A percentile compares a stretch with the other conserved stretches of the same genome.
phyloP scores from a whole-genome alignment of 2,888 invertebrate genomes.

The Idaea dimidiata region DNA sequence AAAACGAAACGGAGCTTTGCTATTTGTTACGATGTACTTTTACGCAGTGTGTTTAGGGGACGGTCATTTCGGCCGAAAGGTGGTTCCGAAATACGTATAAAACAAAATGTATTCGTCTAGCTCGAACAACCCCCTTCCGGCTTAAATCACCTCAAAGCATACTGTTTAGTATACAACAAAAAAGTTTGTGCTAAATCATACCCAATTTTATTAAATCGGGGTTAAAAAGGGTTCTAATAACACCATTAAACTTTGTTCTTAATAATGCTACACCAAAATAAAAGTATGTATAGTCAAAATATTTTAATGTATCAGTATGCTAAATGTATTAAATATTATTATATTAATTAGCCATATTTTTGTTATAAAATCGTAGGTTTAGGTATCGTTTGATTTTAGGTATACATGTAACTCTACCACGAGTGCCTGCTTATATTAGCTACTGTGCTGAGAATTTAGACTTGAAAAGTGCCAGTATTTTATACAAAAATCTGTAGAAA shows the following conservation, averaged over 20 bases:
- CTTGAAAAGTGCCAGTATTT: conserved; percentile 3
- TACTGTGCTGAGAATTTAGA: conserved; percentile 26
- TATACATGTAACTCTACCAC: conserved; percentile 39
- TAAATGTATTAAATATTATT: conserved; percentile 25
- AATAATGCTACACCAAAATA: not conserved
- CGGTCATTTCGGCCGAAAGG: too few species aligned
- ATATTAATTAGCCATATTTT: conserved; percentile 22
- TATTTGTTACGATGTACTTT: too few species aligned
- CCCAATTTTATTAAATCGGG: too few species aligned
- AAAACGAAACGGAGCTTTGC: not conserved
- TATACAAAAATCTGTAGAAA: not conserved
- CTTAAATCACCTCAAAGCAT: too few species aligned
- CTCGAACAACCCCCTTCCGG: too few species aligned
- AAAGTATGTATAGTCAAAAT: conserved; percentile 3
- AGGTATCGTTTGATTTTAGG: conserved; percentile 21
- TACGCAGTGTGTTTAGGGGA: too few species aligned
- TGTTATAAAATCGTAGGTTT: conserved; percentile 9
- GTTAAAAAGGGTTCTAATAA: too few species aligned
- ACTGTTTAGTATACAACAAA: too few species aligned
- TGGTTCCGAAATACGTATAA: too few species aligned
- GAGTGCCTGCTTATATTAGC: conserved; percentile 63
- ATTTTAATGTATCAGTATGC: conserved; percentile 23
- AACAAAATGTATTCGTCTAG: too few species aligned
- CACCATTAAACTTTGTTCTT: too few species aligned
- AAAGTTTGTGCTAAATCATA: too few species aligned